Base-by-base conservation (phyloP, 2,888 invertebrate genomes). In the Pterostichus niger region DNA sequence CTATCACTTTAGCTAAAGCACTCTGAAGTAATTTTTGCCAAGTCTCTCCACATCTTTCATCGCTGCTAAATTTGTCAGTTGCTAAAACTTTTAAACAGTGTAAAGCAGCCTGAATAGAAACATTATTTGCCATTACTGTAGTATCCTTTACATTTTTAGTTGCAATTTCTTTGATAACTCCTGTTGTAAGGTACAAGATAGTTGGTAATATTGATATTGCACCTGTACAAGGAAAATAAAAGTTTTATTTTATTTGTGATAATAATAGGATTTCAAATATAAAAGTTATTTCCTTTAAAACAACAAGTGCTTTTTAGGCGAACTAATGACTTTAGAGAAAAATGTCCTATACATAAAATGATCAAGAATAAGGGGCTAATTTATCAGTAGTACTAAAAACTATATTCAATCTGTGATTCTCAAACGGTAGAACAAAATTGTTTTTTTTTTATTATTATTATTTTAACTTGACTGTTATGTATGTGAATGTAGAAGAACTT, bases 131-230 rank as follows among this genome's bases (percentile, higher is more conserved):
- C 68, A 93, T 89, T 85, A 93, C 91, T 40, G 91, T 91, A 35
- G 89, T 89, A 85, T 93, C 93, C 79, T 89, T 91, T 0, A 92
- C 90, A 15, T 93, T 91, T 86, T 92, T 92, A 33, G 94, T 93
- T 4, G 95, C 94, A 83, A 96, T 93, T 91, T 98, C 97, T 86
- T 95, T 94, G 49, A 99, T 93, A 40, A 99, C 95, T 82, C 97
- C 97, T 6, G 97, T 96, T 0, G 96, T 94, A 83, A 99, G 92
- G 90, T 96, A 97, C n/a, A 99, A 91, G 83, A 99, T 92, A 0
- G 98, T 97, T 3, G 99, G 99, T 83, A 99, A 91, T 85, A 99
- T 95, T 9, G 96, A 94, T 11, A 97, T 89, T 0, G 96, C 96
- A 15, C 98, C 96, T 94, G 88, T 9, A 89, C 40, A 88, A 44